A percentile compares a stretch with the other conserved stretches of the same genome.
These are phyloP conservation scores for Palythoa caribaeorum DNA, from an alignment of 92 coral and sea anemone species.

Conservation along the genomic window DNA sequence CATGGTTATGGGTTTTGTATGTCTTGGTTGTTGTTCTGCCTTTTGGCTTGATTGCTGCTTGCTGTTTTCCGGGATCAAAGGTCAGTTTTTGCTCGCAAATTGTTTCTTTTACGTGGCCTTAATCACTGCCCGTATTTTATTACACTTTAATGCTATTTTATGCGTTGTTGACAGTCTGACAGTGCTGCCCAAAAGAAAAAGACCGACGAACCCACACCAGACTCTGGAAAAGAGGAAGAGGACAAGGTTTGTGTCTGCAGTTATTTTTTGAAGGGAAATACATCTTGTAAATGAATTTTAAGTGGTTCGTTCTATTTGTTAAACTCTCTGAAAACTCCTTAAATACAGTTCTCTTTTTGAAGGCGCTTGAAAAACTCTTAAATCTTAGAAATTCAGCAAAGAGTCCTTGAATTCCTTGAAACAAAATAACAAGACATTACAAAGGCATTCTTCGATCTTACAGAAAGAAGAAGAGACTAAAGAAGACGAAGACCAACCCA, in stretches of 20 bases:
- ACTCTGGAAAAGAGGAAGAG: conserved; percentile 72
- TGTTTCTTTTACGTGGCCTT: neutral
- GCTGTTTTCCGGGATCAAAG: conserved; percentile 98
- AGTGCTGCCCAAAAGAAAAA: conserved; percentile 91
- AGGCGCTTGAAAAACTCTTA: neutral
- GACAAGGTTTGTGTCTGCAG: conserved; percentile 47
- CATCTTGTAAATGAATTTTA: too few species aligned
- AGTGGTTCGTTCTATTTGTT: too few species aligned
- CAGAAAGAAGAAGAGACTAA: conserved; percentile 34
- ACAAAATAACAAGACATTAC: neutral
- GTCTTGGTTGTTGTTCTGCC: conserved; percentile 94
- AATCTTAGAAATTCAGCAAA: neutral
- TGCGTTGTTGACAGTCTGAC: conserved; percentile 64
- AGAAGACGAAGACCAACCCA: conserved; percentile 45
- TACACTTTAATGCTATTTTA: neutral
- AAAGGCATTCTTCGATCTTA: neutral
- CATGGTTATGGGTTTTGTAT: conserved; percentile 99
- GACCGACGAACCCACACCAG: conserved; percentile 95
- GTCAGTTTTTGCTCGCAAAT: conserved; percentile 50
- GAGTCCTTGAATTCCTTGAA: neutral
- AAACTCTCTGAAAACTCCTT: too few species aligned
- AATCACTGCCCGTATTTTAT: neutral
- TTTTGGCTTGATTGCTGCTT: conserved; percentile 96
- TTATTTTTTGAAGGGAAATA: neutral
- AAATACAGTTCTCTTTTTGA: too few species aligned